Base-by-base conservation (phyloP, 2,113 vertebrate genomes). In the Alouatta palliata region DNA sequence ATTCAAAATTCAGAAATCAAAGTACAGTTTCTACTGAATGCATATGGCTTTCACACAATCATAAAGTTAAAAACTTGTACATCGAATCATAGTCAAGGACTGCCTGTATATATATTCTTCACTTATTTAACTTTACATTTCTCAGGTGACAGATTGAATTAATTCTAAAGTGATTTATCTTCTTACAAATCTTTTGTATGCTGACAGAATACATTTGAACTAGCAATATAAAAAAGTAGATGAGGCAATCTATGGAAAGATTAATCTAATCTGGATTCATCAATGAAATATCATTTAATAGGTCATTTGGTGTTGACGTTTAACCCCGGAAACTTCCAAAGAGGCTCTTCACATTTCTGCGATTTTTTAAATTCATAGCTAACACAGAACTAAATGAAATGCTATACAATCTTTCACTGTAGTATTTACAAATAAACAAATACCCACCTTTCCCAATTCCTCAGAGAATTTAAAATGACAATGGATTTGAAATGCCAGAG, bases 381-480 rank as follows among this genome's bases (percentile, higher is more conserved):
- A 66, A 61, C 12, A 95, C 58, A 86, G 23, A 97, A 81, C 75
- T 8, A 91, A 77, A 93, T 61, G 27, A 92, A 21, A 54, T 14
- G 66, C 1, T 73, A 2, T 14, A 75, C 66, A 87, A 83, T 21
- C 88, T 84, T 66, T 96, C 87, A 52, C 37, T 73, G 52, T 81
- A 94, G 82, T 97, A 90, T 87, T 94, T 90, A 81, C 83, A 94
- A 82, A 56, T 80, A 96, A 95, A 40, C 5, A 70, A 92, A 77
- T 27, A 94, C 49, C 76, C 47, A 82, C 6, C 14, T 92, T 96
- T 8, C 16, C 0, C 4, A 64, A 0, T 52, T 91, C 96, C 19
- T 92, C 35, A 21, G 94, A 64, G 66, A 94, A 95, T 23, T 96
- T 89, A 85, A 97, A 96, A 83, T 73, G 86, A 84, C 35, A 95